phyloP scores from a whole-genome alignment of 2,888 invertebrate genomes.

The Hedychridium roseum region DNA sequence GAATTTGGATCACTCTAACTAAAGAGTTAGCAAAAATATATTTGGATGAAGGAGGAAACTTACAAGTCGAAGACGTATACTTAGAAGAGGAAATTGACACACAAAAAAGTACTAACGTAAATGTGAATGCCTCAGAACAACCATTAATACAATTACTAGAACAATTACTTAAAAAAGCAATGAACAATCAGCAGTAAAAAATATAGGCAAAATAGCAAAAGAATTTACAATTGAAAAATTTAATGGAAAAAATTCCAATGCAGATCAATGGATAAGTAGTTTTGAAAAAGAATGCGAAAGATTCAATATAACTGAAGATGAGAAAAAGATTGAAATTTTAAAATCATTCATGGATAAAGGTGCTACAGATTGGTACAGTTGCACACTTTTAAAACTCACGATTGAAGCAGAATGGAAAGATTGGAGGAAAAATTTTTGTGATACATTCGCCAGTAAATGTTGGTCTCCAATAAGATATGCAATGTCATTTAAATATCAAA shows the following conservation, averaged over 20 bases:
- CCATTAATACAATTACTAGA: conserved; percentile 17
- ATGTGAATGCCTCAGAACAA: conserved; percentile 7
- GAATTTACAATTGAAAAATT: conserved; percentile 36
- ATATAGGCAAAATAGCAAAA: conserved; percentile 24
- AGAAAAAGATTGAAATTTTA: conserved; percentile 28
- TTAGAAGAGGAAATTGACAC: conserved; percentile 22
- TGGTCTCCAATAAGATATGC: conserved; percentile 38
- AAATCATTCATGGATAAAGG: conserved; percentile 30
- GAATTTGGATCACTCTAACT: conserved; percentile 26
- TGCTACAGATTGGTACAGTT: conserved; percentile 34
- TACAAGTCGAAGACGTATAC: conserved; percentile 22
- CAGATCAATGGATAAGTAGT: conserved; percentile 27
- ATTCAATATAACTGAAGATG: conserved; percentile 36
- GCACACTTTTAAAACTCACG: conserved; percentile 30
- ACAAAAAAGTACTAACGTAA: conserved; percentile 5
- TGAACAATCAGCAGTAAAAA: conserved; percentile 14
- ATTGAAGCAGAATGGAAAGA: conserved; percentile 26
- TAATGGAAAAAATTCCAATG: conserved; percentile 27
- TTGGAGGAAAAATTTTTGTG: conserved; percentile 33
- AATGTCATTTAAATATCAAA: conserved; percentile 33
- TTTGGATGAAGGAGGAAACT: conserved; percentile 30
- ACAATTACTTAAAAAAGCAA: conserved; percentile 22
- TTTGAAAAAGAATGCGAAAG: conserved; percentile 37
- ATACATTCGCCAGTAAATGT: conserved; percentile 38
- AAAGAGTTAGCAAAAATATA: conserved; percentile 19